phyloP scores from a whole-genome alignment of 2,113 vertebrate species.

The Setophaga kirtlandii region DNA sequence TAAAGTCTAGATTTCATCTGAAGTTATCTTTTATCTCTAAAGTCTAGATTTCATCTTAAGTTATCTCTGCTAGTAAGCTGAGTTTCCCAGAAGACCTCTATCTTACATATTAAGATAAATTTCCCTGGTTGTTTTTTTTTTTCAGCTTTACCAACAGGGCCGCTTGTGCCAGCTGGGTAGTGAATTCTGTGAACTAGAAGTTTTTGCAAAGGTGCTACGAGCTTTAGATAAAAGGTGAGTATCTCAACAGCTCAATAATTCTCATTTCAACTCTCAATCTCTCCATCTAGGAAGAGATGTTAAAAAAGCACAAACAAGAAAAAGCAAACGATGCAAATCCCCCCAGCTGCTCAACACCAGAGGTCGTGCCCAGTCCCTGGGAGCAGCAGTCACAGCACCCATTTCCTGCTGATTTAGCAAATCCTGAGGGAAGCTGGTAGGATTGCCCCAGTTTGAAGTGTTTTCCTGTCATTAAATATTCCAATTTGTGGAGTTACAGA shows the following conservation, averaged over 20 bases:
- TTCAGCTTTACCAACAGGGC: conserved; percentile 98
- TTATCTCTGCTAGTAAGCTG: neutral
- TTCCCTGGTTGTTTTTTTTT: neutral
- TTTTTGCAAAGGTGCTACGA: conserved; percentile 97
- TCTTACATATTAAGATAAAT: neutral
- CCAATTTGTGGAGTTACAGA: neutral
- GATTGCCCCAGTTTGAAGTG: neutral
- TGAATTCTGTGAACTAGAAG: conserved; percentile 99
- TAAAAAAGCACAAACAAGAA: neutral
- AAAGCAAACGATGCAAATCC: neutral
- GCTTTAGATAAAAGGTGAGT: conserved; percentile 97
- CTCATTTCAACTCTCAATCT: neutral
- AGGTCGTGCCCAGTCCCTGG: neutral
- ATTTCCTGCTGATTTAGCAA: neutral
- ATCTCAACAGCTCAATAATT: neutral
- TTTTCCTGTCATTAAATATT: neutral
- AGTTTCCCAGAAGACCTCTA: neutral
- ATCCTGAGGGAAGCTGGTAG: neutral
- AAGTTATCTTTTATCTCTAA: neutral
- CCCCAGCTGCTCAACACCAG: accelerated
- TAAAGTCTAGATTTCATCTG: neutral
- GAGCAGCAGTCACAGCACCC: neutral
- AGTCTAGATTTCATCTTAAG: neutral
- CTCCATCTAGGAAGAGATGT: neutral
- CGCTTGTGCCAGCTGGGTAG: conserved; percentile 97